A percentile compares a stretch with the other conserved stretches of the same genome.
Evolutionary conservation across 2,888 invertebrate genomes (phyloP).

Genomic region (Agriopis leucophaearia): DNA sequence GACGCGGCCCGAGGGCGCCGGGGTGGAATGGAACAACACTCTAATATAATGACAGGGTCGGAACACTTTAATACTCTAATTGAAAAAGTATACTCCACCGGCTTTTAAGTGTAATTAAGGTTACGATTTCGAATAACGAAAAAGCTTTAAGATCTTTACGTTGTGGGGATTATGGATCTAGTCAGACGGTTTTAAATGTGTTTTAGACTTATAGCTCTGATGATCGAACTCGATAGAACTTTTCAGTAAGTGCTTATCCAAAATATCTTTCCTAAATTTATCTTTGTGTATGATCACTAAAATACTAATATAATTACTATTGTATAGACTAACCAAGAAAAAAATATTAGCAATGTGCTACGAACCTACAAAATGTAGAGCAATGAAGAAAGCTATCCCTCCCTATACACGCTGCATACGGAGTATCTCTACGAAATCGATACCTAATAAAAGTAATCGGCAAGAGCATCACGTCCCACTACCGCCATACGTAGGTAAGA

Average conservation of each 20-base stretch:
- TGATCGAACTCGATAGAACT: background rate
- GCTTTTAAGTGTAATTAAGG: conserved; percentile 80
- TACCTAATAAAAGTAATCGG: conserved; percentile 69
- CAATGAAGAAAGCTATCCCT: conserved; percentile 35
- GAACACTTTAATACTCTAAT: conserved; percentile 86
- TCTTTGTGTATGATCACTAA: too few relatives aligned
- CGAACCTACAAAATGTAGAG: conserved; percentile 16
- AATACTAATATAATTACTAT: too few relatives aligned
- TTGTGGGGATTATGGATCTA: conserved; percentile 35
- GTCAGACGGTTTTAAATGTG: conserved; percentile 22
- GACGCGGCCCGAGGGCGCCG: conserved; percentile 61
- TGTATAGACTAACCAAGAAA: too few relatives aligned
- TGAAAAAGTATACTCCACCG: conserved; percentile 84
- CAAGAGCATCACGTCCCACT: conserved; percentile 70
- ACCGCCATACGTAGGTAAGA: conserved; percentile 70
- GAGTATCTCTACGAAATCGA: conserved; percentile 53
- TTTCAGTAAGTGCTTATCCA: background rate
- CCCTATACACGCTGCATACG: conserved; percentile 45
- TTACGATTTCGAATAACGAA: conserved; percentile 66
- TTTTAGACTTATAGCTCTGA: conserved; percentile 17
- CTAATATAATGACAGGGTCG: conserved; percentile 86
- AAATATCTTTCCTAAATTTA: background rate
- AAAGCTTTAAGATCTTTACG: conserved; percentile 47
- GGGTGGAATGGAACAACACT: conserved; percentile 84
- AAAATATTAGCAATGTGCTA: conserved; percentile 14